Percentiles rank a stretch among this genome's conserved stretches.
Conservation (phyloP, 2,888 invertebrate genomes). For the Trachelus tabidus region DNA sequence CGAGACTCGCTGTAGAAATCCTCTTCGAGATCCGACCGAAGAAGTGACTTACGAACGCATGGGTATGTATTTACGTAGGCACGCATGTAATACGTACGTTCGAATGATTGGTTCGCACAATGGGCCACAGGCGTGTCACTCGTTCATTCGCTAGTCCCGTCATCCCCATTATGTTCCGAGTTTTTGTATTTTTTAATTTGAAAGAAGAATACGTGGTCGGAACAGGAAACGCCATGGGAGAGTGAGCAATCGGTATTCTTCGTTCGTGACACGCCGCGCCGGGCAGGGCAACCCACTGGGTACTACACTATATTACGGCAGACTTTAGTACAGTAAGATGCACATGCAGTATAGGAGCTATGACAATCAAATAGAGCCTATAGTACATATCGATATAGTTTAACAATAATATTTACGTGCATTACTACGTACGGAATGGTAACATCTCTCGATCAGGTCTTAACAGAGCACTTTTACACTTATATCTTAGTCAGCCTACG, state of each 20-base stretch:
- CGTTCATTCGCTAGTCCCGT: constrained; percentile 33
- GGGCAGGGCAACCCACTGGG: background rate
- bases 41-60: background rate
- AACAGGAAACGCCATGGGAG: constrained; percentile 59
- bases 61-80: background rate
- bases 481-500: background rate
- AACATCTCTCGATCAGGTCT: background rate
- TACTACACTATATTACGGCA: background rate
- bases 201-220: constrained; percentile 47
- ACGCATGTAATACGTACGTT: background rate
- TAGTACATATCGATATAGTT: background rate
- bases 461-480: background rate
- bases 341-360: background rate
- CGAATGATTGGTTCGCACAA: constrained; percentile 35
- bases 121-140: constrained; percentile 43
- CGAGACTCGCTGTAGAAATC: background rate
- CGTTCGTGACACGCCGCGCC: constrained; percentile 28
- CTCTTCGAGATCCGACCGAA: background rate
- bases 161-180: constrained; percentile 21
- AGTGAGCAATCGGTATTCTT: constrained; percentile 54
- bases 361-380: background rate
- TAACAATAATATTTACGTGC: background rate
- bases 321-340: background rate
- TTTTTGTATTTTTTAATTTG: constrained; percentile 32
- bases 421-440: background rate